Evolutionary conservation across 2,797 vertebrate genomes (phyloP), one percentile per base, ranked within the genome.

Genomic region (Trichosurus vulpecula): DNA sequence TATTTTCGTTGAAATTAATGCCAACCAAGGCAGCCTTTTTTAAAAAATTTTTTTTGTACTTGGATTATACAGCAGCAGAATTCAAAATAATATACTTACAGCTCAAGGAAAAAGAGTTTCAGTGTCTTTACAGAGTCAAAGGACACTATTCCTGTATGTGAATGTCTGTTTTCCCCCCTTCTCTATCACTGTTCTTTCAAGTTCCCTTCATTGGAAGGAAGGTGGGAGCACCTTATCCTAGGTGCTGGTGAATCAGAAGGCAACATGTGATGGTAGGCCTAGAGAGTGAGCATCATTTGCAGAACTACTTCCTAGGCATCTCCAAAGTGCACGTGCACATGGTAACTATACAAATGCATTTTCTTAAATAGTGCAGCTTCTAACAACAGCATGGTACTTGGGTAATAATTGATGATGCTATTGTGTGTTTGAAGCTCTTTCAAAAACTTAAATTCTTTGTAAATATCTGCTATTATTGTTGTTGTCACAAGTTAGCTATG

Each of bases 61-160:
- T 54, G 94, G 27, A 57, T 35, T 90, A 53, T 90, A 11, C 41
- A 35, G 6, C 52, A 11, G 25, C 61, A 95, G 8, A 9, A 52
- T 27, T 54, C n/a, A 27, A 89, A 93, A 93, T 91, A 25, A 55
- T 61, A 22, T 6, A 51, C 27, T 93, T n/a, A 27, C 1, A 89
- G 52, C 47, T n/a, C 81, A 93, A 53, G 52, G 47, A 91, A 87
- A 87, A 51, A 35, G 41, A 92, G 22, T 96, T 91, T 90, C 90
- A 93, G 66, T 93, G 41, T 92, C 27, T 41, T 92, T 29, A 9
- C 54, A 92, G 30, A 54, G 54, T 8, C 12, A 91, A 5, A 0
- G 22, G 10, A 47, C 47, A 51, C 74, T 4, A 8, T 87, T 51
- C 19, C 41, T 27, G 1, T 27, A 47, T 87, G 41, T 47, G 41